phyloP scores from a whole-genome alignment of 2,113 vertebrate species.

The Thunnus thynnus region DNA sequence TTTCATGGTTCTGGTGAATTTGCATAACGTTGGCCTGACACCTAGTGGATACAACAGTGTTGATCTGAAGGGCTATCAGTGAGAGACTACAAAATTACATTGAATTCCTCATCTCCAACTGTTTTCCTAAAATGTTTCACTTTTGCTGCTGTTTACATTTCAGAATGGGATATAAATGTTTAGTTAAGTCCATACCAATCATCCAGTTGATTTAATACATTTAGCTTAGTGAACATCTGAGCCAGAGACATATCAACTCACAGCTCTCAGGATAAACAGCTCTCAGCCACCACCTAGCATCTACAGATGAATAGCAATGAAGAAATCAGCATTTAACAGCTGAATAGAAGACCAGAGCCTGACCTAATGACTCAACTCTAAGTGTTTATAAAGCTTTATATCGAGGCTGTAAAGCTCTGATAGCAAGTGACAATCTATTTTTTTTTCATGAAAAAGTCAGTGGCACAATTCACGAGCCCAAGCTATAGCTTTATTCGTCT shows the following conservation, averaged over 20 bases:
- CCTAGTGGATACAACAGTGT: slow-evolving; percentile 72
- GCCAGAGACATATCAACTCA: not conserved
- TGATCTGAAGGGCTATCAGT: slow-evolving; percentile 9
- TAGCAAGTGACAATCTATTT: slow-evolving; percentile 5
- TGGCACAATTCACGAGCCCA: slow-evolving; percentile 20
- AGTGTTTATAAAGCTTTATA: not conserved
- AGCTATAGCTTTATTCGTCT: slow-evolving; percentile 12
- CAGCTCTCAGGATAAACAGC: no score
- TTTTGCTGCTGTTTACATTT: not conserved
- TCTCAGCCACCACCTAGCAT: no score
- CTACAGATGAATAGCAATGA: not conserved
- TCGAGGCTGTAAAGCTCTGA: not conserved
- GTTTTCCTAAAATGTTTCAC: not conserved
- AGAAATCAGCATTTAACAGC: no score
- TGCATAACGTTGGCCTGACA: slow-evolving; percentile 77
- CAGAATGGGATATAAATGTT: not conserved
- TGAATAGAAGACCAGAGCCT: no score
- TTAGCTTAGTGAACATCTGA: not conserved
- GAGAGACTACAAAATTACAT: not conserved
- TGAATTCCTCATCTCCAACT: not conserved
- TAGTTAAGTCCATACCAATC: not conserved
- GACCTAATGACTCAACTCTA: not conserved
- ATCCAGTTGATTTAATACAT: not conserved
- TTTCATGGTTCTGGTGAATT: slow-evolving; percentile 42
- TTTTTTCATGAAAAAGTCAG: slow-evolving; percentile 2